Conservation (phyloP, 1,140 invertebrate genomes). For the Pseudomyrmex cubaensis region DNA sequence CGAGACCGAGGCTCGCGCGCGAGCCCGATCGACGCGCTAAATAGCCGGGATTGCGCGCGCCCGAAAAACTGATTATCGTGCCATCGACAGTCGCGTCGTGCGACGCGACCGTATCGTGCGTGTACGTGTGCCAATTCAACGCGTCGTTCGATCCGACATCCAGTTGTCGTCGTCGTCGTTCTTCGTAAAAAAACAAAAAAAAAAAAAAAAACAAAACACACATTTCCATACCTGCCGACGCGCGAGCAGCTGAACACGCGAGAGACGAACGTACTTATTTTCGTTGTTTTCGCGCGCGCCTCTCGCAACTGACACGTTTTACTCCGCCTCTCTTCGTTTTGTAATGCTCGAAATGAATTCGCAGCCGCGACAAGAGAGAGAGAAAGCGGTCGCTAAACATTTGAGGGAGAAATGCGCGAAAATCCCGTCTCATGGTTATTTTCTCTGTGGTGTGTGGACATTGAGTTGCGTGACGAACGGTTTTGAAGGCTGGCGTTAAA, state of each 20-base stretch:
- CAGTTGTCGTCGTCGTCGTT: background rate
- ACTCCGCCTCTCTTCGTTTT: slow-evolving; percentile 44
- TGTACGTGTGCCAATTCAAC: slow-evolving; percentile 10
- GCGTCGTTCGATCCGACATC: background rate
- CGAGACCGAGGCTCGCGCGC: slow-evolving; percentile 45
- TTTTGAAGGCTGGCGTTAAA: slow-evolving; percentile 19
- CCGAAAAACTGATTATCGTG: slow-evolving; percentile 75
- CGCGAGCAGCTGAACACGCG: slow-evolving; percentile 14
- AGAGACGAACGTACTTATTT: slow-evolving; percentile 56
- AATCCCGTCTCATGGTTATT: slow-evolving; percentile 44
- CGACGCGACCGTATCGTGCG: too few species aligned
- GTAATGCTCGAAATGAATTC: slow-evolving; percentile 59
- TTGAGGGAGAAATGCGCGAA: slow-evolving; percentile 44
- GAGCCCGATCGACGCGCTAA: slow-evolving; percentile 42
- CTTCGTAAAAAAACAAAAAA: background rate
- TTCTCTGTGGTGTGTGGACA: slow-evolving; percentile 18
- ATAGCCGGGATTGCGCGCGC: slow-evolving; percentile 38
- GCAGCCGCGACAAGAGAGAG: slow-evolving; percentile 43
- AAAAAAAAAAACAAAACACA: too few species aligned
- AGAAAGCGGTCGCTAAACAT: slow-evolving; percentile 42
- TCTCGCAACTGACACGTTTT: slow-evolving; percentile 60
- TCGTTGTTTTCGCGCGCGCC: slow-evolving; percentile 46
- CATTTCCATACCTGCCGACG: slow-evolving; percentile 15
- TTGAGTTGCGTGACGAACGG: slow-evolving; percentile 36
- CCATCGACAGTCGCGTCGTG: slow-evolving; percentile 66